phyloP scores from a whole-genome alignment of 2,888 invertebrate genomes.

The Callimorpha dominula region DNA sequence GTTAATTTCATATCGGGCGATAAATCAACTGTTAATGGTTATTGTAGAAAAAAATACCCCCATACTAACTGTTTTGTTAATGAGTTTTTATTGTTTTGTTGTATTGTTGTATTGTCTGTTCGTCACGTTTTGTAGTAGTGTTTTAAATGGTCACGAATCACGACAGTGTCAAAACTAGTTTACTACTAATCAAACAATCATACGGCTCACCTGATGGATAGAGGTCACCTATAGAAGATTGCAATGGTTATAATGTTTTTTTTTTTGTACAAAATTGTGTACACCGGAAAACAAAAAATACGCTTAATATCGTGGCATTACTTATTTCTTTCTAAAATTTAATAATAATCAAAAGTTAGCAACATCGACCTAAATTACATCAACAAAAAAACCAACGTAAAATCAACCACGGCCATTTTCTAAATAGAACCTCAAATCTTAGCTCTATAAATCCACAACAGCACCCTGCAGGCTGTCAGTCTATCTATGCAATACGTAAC shows the following conservation, averaged over 20 bases:
- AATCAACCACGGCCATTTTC: conserved; percentile 3
- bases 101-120: conserved; percentile 20
- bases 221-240: too few relatives aligned
- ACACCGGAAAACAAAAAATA: too few relatives aligned
- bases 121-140: conserved; percentile 4
- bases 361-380: not conserved
- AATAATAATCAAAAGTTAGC: too few relatives aligned
- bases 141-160: too few relatives aligned
- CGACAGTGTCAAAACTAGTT: too few relatives aligned
- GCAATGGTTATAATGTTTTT: not conserved
- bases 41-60: conserved; percentile 51
- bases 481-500: conserved; percentile 56
- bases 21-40: conserved; percentile 65
- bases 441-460: conserved; percentile 40
- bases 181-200: not conserved
- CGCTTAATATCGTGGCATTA: too few relatives aligned
- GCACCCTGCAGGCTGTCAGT: conserved; percentile 49
- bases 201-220: too few relatives aligned
- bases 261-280: too few relatives aligned
- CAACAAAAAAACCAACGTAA: conserved; percentile 10
- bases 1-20: conserved; percentile 66
- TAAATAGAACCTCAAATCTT: conserved; percentile 28
- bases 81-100: conserved; percentile 39
- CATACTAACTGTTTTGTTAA: conserved; percentile 48
- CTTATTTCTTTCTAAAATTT: too few relatives aligned